Conservation (phyloP, 2,113 vertebrate genomes). For the Pleuronectes platessa region DNA sequence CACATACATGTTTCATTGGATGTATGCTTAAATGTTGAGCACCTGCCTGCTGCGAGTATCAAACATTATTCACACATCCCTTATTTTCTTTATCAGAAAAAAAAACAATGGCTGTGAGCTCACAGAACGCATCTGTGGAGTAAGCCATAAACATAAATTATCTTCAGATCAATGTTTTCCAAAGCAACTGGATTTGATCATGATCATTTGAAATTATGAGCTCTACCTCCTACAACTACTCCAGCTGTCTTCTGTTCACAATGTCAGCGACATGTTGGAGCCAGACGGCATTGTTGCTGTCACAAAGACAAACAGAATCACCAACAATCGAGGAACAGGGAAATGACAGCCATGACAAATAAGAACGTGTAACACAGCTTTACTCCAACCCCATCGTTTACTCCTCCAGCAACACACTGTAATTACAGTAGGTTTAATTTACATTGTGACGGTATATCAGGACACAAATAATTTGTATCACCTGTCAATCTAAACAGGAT, state of each 20-base stretch:
- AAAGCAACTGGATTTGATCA: conserved; percentile 50
- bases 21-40: conserved; percentile 11
- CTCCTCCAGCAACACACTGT: conserved; percentile 22
- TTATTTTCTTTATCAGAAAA: conserved; percentile 22
- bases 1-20: conserved; percentile 8
- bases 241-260: conserved; percentile 55
- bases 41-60: neutral
- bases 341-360: conserved; percentile 64
- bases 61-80: conserved; percentile 20
- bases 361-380: conserved; percentile 60
- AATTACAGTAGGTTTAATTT: conserved; percentile 42
- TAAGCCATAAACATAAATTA: conserved; percentile 43
- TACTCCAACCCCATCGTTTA: conserved; percentile 48
- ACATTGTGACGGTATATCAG: conserved; percentile 26
- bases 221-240: conserved; percentile 49
- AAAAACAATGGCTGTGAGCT: conserved; percentile 1
- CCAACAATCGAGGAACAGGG: conserved; percentile 59
- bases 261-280: conserved; percentile 51
- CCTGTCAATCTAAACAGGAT: conserved; percentile 8
- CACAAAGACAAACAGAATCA: conserved; percentile 62
- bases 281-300: conserved; percentile 66
- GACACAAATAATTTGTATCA: neutral
- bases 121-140: conserved; percentile 20
- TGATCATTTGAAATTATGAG: conserved; percentile 60
- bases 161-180: conserved; percentile 63